These are phyloP conservation scores for Clinocottus analis DNA, from an alignment of 2,113 vertebrate genomes.

Conservation along the genomic window DNA sequence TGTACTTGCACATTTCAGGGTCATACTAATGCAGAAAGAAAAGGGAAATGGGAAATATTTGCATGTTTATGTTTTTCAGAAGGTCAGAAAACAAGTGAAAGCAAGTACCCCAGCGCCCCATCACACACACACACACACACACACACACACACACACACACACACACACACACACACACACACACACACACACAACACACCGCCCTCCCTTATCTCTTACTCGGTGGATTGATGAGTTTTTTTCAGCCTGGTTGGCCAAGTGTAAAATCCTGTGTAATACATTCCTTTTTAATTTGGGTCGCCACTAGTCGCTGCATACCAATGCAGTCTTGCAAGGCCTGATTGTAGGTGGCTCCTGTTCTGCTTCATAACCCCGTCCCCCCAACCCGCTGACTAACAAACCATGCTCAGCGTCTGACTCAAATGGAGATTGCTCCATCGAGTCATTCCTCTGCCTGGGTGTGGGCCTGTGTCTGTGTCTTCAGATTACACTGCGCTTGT, in stretches of 20 bases:
- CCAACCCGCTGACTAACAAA: conserved; percentile 20
- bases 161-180: neutral
- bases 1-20: neutral
- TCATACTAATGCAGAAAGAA: neutral
- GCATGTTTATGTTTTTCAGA: conserved; percentile 17
- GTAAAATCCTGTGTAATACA: conserved; percentile 72
- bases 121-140: neutral
- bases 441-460: neutral
- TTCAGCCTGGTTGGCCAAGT: conserved; percentile 56
- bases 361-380: conserved; percentile 28
- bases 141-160: neutral
- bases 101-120: neutral
- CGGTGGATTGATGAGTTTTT: conserved; percentile 67
- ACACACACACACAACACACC: neutral
- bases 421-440: conserved; percentile 36
- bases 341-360: conserved; percentile 13
- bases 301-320: conserved; percentile 57
- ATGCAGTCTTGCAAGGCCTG: conserved; percentile 33
- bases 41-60: neutral
- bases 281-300: conserved; percentile 69
- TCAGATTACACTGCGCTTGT: neutral
- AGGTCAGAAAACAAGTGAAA: conserved; percentile 38
- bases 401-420: conserved; percentile 10
- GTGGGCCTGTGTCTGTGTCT: conserved; percentile 8
- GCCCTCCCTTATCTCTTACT: conserved; percentile 43